phyloP scores from a whole-genome alignment of 2,797 vertebrate species.

The Gephyroberyx darwinii region DNA sequence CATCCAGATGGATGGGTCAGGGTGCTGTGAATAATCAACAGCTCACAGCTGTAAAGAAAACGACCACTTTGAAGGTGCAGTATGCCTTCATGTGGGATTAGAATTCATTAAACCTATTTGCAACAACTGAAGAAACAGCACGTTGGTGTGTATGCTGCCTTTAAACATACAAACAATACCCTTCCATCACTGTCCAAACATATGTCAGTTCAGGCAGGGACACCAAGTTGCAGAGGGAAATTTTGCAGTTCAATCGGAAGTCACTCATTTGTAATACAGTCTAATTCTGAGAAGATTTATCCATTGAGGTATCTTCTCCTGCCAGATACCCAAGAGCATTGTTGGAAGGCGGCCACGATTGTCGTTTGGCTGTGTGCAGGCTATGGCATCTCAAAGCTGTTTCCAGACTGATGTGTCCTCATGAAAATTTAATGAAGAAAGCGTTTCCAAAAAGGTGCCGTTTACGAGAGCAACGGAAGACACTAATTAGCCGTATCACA shows the following conservation, averaged over 20 bases:
- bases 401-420: constrained; percentile 85
- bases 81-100: constrained; percentile 5
- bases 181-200: constrained; percentile 33
- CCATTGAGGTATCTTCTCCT: constrained; percentile 78
- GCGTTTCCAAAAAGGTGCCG: constrained; percentile 79
- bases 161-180: constrained; percentile 26
- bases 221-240: constrained; percentile 60
- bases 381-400: constrained; percentile 81
- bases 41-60: constrained; percentile 36
- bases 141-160: not conserved
- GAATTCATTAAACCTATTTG: constrained; percentile 15
- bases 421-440: constrained; percentile 88
- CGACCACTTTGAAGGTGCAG: constrained; percentile 1
- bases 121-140: not conserved
- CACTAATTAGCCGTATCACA: constrained; percentile 82
- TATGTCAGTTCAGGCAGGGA: constrained; percentile 66
- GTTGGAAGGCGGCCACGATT: constrained; percentile 87
- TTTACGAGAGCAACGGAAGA: constrained; percentile 74
- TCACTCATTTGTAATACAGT: constrained; percentile 68
- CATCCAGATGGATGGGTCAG: constrained; percentile 17
- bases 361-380: constrained; percentile 77
- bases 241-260: constrained; percentile 72
- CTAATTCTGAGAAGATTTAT: constrained; percentile 75
- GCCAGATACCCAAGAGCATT: constrained; percentile 88
- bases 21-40: constrained; percentile 20